Base-by-base conservation (phyloP, 2,888 invertebrate species). In the Coelopa pilipes region DNA sequence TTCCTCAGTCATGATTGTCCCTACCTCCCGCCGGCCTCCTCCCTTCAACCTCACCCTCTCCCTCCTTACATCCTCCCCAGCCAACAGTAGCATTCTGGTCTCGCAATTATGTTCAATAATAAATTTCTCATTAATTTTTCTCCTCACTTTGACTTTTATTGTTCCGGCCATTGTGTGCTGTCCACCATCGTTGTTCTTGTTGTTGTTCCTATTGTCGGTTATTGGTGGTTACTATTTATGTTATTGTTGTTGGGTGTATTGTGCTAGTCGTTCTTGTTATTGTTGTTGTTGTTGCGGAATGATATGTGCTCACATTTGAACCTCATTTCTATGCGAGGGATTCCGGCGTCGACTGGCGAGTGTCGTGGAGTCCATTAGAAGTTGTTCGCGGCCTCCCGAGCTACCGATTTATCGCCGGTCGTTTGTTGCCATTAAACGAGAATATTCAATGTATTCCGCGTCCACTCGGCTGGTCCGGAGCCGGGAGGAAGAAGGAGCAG, bases 71-170 rank as follows among this genome's bases (percentile, higher is more conserved):
- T 24, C 24, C 21, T 11, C 19, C 11, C 57, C 19, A 17, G 9
- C 17, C n/a, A 34, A n/a, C 11, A 2, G 10, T 45, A 19, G 17
- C n/a, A 53, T 53, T 68, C 67, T 53, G 53, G 47, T 70, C 46
- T 57, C 57, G 70, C 47, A 60, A 59, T 70, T 60, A 60, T 70
- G 70, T 60, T 70, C 70, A 59, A 47, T 59, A 70, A 70, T 70
- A 60, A 70, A 70, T 70, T 70, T 59, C 60, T 70, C 60, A 70
- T 70, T 70, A 70, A 70, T 49, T 59, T 59, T 69, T 70, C 17
- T 9, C n/a, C 34, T 34, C 34, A 15, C 1, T 62, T 67, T 53
- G 34, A 34, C 67, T 67, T 34, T 34, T 34, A 34, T 34, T 34
- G 34, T 34, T 34, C 34, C 34, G 34, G 34, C 34, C 34, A 34